Percentiles rank a stretch among this genome's conserved stretches.
Evolutionary conservation across 1,140 invertebrate species (phyloP).

Genomic region (Hyphantria cunea): DNA sequence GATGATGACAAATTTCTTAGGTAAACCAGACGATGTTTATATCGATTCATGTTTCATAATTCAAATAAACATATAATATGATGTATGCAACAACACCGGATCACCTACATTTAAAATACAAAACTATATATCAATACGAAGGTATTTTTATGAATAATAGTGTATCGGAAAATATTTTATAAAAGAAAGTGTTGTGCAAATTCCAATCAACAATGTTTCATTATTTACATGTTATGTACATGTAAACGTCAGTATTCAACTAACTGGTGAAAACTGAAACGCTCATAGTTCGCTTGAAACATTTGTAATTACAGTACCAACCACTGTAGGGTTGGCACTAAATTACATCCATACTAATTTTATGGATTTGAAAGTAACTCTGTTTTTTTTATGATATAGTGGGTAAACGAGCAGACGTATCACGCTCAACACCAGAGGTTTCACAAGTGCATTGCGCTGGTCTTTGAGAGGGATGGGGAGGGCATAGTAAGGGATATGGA

Average conservation of each 20-base stretch:
- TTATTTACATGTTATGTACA: constrained; percentile 28
- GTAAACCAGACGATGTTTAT: background rate
- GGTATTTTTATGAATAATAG: constrained; percentile 17
- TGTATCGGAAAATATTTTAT: constrained; percentile 11
- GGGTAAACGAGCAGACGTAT: no score
- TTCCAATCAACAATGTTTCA: constrained; percentile 28
- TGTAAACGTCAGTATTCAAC: constrained; percentile 25
- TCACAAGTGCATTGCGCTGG: no score
- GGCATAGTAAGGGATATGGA: no score
- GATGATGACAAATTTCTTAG: no score
- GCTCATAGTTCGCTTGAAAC: constrained; percentile 29
- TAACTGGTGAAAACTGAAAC: constrained; percentile 31
- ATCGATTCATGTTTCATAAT: background rate
- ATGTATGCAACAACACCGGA: no score
- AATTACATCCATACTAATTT: no score
- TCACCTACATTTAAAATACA: background rate
- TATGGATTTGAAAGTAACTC: no score
- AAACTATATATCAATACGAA: constrained; percentile 3
- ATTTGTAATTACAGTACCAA: constrained; percentile 28
- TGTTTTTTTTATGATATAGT: no score
- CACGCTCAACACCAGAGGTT: no score
- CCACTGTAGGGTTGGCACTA: constrained; percentile 23
- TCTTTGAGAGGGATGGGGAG: no score
- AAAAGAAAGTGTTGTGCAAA: constrained; percentile 3
- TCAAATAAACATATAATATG: background rate